Evolutionary conservation across 2,113 vertebrate genomes (phyloP), one percentile per base, ranked within the genome.

Genomic region (Xerus inauris): DNA sequence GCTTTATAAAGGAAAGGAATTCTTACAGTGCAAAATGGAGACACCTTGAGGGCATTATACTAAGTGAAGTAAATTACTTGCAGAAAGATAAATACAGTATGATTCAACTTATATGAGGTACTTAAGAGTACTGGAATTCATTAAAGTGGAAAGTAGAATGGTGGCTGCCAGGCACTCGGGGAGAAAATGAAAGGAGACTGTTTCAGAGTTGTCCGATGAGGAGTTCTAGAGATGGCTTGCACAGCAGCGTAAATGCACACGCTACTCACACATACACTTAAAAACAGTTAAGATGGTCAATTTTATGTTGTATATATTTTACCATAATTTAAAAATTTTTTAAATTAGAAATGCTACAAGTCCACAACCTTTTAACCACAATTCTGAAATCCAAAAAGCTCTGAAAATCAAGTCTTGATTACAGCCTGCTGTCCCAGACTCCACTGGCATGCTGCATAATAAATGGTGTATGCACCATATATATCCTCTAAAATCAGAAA

Each of bases 1-100:
- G n/a, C 73, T 45, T 90, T 89, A 42, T 67, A 93, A 82, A 88
- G 32, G n/a, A 54, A 82, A 10, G 57, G 35, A 76, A 93, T 54
- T 67, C 62, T 91, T 73, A 91, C 20, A 45, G 22, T 82, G 49
- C 20, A 28, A 32, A 1, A 11, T 12, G 19, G 35, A 62, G 0
- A 1, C 28, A 86, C 76, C 65, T 32, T 79, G 35, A 91, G 17
- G 54, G 40, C 32, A 35, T 45, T 35, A 73, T 71, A 24, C 13
- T 45, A 73, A 81, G 35, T 13, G 51, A 95, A 91, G 69, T 14
- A 81, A 89, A 67, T 57, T 51, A 91, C 32, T 57, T 67, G 85
- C 30, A 57, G 57, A 90, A 94, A 67, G 14, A 88, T 0, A 77
- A 73, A 59, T 16, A n/a, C 30, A 19, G 0, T 28, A 22, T 19